Evolutionary conservation across 2,113 vertebrate genomes (phyloP).

Genomic region (Sigmodon hispidus): DNA sequence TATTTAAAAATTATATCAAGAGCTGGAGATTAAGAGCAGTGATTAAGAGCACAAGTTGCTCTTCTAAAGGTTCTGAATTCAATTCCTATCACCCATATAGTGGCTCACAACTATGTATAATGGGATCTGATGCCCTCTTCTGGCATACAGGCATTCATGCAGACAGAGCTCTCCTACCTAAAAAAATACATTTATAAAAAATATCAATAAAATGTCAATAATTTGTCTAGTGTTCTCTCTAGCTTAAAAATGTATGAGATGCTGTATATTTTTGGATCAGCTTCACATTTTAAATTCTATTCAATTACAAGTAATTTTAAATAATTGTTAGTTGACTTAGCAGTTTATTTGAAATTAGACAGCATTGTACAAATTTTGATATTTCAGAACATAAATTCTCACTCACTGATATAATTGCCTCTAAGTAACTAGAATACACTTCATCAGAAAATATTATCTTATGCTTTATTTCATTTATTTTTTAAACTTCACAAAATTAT

Average conservation of each 20-base stretch:
- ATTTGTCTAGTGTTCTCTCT: neutral
- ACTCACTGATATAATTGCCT: neutral
- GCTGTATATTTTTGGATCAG: neutral
- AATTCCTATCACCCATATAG: neutral
- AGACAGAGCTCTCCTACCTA: neutral
- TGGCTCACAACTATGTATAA: neutral
- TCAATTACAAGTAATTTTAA: neutral
- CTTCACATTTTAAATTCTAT: neutral
- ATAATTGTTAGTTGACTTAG: neutral
- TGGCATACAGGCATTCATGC: neutral
- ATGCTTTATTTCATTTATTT: neutral
- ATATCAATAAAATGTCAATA: neutral
- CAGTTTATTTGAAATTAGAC: conserved; percentile 11
- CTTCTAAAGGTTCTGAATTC: neutral
- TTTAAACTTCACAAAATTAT: neutral
- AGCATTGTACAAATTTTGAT: neutral
- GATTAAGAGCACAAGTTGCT: neutral
- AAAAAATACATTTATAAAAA: neutral
- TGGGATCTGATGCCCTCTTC: neutral
- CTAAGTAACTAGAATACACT: conserved; percentile 33
- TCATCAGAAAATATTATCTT: neutral
- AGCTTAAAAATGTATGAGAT: neutral
- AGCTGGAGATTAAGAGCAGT: no score
- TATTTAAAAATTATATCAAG: no score
- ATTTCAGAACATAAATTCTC: conserved; percentile 18